These are phyloP conservation scores for Sepioteuthis lessoniana DNA, from an alignment of 2,888 invertebrate genomes.

Conservation along the genomic window DNA sequence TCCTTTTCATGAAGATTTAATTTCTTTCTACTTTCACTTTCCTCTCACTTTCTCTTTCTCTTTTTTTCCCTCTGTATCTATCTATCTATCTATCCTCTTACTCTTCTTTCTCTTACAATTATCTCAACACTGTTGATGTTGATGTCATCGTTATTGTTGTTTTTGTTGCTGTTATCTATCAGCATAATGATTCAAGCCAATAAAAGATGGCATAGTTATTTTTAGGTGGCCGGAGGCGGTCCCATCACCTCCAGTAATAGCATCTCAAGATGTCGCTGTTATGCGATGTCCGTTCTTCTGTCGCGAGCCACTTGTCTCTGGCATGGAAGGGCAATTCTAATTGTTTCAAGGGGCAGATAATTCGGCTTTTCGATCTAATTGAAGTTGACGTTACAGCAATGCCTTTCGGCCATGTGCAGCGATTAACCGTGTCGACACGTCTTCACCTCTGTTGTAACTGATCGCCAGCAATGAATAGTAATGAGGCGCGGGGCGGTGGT, in stretches of 20 bases:
- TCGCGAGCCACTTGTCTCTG: constrained; percentile 17
- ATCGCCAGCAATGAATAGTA: not conserved
- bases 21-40: no score
- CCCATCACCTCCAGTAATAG: not conserved
- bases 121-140: not conserved
- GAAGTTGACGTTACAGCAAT: constrained; percentile 5
- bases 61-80: not conserved
- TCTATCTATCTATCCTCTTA: not conserved
- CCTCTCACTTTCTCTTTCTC: not conserved
- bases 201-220: constrained; percentile 5
- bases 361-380: not conserved
- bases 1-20: no score
- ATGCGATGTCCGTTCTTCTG: constrained; percentile 2
- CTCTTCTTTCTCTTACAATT: not conserved
- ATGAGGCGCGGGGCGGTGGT: not conserved
- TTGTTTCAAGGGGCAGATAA: constrained; percentile 14
- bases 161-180: not conserved
- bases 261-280: not conserved
- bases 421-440: constrained; percentile 33
- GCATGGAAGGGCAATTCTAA: not conserved
- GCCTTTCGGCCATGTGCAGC: not conserved
- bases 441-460: not conserved
- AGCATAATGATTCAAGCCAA: not conserved
- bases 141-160: no score
- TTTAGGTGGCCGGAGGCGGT: not conserved